A percentile compares a stretch with the other conserved stretches of the same genome.
phyloP scores from a whole-genome alignment of 2,113 vertebrate genomes.

The Hemibagrus wyckioides region DNA sequence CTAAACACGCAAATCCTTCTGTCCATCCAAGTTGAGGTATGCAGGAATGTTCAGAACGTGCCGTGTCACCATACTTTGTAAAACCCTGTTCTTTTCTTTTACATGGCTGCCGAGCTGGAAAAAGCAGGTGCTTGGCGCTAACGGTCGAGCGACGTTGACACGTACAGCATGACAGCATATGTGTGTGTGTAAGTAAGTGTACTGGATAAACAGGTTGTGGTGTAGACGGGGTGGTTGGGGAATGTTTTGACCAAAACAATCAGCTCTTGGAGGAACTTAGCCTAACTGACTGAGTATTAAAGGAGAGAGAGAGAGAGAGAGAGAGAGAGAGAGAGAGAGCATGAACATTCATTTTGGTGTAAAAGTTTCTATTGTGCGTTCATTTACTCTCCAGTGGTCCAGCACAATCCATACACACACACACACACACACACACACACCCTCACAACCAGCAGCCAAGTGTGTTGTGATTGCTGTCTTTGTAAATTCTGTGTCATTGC shows the following conservation, averaged over 20 bases:
- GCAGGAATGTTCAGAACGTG: slow-evolving; percentile 26
- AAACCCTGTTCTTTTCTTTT: slow-evolving; percentile 23
- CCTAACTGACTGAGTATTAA: slow-evolving; percentile 68
- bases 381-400: slow-evolving; percentile 70
- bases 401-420: slow-evolving; percentile 59
- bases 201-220: slow-evolving; percentile 78
- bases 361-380: slow-evolving; percentile 65
- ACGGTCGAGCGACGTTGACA: slow-evolving; percentile 61
- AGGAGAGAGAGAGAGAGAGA: slow-evolving; percentile 61
- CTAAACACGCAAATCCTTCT: not conserved
- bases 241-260: slow-evolving; percentile 66
- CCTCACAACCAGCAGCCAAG: slow-evolving; percentile 41
- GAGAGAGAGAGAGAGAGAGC: slow-evolving; percentile 58
- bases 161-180: slow-evolving; percentile 41
- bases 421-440: slow-evolving; percentile 31
- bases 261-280: slow-evolving; percentile 61
- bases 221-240: slow-evolving; percentile 43
- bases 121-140: slow-evolving; percentile 73
- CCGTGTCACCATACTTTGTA: slow-evolving; percentile 2
- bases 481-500: slow-evolving; percentile 49
- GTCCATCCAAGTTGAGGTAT: not conserved
- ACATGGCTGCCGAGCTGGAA: slow-evolving; percentile 69
- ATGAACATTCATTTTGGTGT: slow-evolving; percentile 51
- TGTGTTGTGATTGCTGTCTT: slow-evolving; percentile 41
- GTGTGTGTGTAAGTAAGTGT: slow-evolving; percentile 33